A percentile compares a stretch with the other conserved stretches of the same genome.
Evolutionary conservation across 2,888 invertebrate genomes (phyloP).

Genomic region (Camptogramma bilineatum): DNA sequence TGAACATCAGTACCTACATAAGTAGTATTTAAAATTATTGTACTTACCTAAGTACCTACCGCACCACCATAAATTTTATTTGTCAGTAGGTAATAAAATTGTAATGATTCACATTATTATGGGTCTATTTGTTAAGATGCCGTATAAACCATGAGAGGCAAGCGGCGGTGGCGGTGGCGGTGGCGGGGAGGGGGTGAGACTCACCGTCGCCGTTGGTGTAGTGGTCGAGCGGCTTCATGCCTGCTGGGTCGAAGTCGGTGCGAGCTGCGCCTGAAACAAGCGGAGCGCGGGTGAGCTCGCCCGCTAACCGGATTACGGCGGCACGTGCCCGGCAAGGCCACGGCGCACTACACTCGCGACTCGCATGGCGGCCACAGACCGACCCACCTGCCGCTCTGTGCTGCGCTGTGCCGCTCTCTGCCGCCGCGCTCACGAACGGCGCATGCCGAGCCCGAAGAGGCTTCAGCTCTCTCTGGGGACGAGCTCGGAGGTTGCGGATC

Average conservation of each 20-base stretch:
- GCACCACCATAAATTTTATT: too few relatives aligned
- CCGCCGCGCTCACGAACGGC: conserved; percentile 8
- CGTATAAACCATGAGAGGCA: too few relatives aligned
- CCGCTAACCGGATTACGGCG: conserved; percentile 44
- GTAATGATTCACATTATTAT: too few relatives aligned
- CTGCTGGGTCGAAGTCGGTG: conserved; percentile 35
- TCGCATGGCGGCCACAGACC: conserved; percentile 17
- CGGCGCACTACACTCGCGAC: conserved; percentile 16
- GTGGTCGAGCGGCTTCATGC: conserved; percentile 69
- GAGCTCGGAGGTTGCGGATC: not conserved
- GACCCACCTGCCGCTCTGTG: conserved; percentile 14
- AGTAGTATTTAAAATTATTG: too few relatives aligned
- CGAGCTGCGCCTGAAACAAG: conserved; percentile 29
- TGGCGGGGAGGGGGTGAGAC: conserved; percentile 32
- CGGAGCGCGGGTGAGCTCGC: conserved; percentile 11
- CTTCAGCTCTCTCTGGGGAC: not conserved
- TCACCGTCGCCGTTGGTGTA: conserved; percentile 72
- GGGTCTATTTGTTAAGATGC: too few relatives aligned
- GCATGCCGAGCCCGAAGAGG: conserved; percentile 8
- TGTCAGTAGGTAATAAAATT: too few relatives aligned
- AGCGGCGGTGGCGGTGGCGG: too few relatives aligned
- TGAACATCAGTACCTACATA: too few relatives aligned
- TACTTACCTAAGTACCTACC: too few relatives aligned
- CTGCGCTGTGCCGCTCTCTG: not conserved
- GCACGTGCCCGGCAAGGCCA: conserved; percentile 49